Evolutionary conservation across 2,888 invertebrate genomes (phyloP).

Genomic region (Eumacrocentrus americanus): DNA sequence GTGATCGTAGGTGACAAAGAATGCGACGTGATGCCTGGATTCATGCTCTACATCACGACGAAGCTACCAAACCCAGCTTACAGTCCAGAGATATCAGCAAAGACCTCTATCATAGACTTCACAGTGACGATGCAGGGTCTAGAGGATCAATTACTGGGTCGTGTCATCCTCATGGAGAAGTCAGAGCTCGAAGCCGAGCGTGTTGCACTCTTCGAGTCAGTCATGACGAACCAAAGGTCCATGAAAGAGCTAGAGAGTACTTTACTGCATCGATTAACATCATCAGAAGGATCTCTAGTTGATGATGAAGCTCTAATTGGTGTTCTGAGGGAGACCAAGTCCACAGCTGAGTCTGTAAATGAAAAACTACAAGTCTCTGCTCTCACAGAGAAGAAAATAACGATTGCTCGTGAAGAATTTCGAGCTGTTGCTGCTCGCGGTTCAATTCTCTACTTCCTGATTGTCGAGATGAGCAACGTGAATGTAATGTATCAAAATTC

Average conservation of each 20-base stretch:
- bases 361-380: slow-evolving; percentile 92
- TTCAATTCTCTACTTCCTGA: slow-evolving; percentile 92
- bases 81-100: slow-evolving; percentile 95
- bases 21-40: slow-evolving; percentile 95
- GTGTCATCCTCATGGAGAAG: slow-evolving; percentile 96
- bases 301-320: slow-evolving; percentile 95
- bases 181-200: slow-evolving; percentile 93
- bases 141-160: slow-evolving; percentile 91
- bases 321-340: slow-evolving; percentile 81
- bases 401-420: slow-evolving; percentile 92
- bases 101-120: slow-evolving; percentile 96
- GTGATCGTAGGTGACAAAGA: slow-evolving; percentile 95
- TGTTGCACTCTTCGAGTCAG: slow-evolving; percentile 91
- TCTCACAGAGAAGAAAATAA: slow-evolving; percentile 93
- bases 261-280: slow-evolving; percentile 86
- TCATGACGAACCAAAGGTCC: slow-evolving; percentile 93
- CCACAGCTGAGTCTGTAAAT: slow-evolving; percentile 92
- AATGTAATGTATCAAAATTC: slow-evolving; percentile 98
- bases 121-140: slow-evolving; percentile 96
- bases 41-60: slow-evolving; percentile 94
- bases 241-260: slow-evolving; percentile 97
- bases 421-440: slow-evolving; percentile 93
- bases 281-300: slow-evolving; percentile 91
- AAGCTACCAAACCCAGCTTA: slow-evolving; percentile 96
- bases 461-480: slow-evolving; percentile 96